Conservation (phyloP, 1,140 invertebrate genomes). For the Drosophila aff. region DNA sequence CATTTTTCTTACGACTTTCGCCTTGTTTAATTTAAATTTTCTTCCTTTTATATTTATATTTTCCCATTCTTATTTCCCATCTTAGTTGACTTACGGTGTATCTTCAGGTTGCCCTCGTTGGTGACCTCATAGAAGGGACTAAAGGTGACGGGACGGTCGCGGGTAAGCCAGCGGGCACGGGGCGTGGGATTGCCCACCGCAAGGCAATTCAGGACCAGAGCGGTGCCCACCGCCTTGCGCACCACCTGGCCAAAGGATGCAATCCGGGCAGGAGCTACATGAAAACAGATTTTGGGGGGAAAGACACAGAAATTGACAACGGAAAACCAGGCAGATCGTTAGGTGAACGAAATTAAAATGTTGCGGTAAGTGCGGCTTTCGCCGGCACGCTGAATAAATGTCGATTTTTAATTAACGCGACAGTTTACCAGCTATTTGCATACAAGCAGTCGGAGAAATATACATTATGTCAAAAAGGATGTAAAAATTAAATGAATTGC, state of each 20-base stretch:
- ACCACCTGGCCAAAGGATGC: slow-evolving; percentile 90
- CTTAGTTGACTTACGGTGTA: slow-evolving; percentile 87
- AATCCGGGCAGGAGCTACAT: slow-evolving; percentile 88
- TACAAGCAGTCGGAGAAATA: neutral
- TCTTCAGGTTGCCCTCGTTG: slow-evolving; percentile 88
- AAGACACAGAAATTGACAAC: slow-evolving; percentile 29
- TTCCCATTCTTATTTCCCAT: no score
- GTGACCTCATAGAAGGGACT: slow-evolving; percentile 89
- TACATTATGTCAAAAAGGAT: neutral
- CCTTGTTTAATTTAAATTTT: no score
- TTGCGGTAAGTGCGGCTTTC: slow-evolving; percentile 47
- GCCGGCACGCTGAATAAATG: slow-evolving; percentile 41
- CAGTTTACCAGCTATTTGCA: slow-evolving; percentile 34
- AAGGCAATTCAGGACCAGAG: slow-evolving; percentile 88
- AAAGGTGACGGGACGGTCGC: slow-evolving; percentile 89
- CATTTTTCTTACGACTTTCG: no score
- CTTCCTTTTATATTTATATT: neutral
- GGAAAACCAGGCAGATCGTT: slow-evolving; percentile 46
- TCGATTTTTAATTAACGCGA: slow-evolving; percentile 54
- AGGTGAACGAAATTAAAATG: slow-evolving; percentile 60
- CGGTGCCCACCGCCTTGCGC: slow-evolving; percentile 88
- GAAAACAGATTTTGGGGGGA: slow-evolving; percentile 25
- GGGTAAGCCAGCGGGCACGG: slow-evolving; percentile 88
- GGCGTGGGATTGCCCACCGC: slow-evolving; percentile 90
- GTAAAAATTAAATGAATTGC: neutral